Evolutionary conservation across 2,113 vertebrate genomes (phyloP), one percentile per base, ranked within the genome.

Genomic region (Eptatretus burgeri): DNA sequence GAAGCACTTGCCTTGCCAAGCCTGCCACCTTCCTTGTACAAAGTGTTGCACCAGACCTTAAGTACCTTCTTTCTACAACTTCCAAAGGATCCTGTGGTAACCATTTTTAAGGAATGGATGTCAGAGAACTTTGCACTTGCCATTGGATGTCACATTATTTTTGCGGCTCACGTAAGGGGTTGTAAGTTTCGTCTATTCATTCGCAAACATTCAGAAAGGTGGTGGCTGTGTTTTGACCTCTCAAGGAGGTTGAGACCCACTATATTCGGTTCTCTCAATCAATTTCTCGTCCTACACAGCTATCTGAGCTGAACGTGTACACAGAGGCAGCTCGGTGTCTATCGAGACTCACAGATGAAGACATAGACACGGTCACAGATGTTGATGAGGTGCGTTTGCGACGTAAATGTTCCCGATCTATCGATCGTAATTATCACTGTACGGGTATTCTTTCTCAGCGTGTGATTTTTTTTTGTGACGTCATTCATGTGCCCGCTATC

Each of bases 1-100:
- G 75, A 79, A 66, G 81, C 91, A 69, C 81, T 93, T 84, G 80
- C 78, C 20, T 70, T 86, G 60, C 81, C 83, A 27, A 80, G 77
- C 64, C 82, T 80, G 16, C 68, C 79, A 50, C 78, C 76, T 63
- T 72, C 72, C 70, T 82, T 79, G 76, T 95, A 87, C 85, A 74
- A 64, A 63, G 51, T 77, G 67, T 76, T 98, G 51, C 75, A 78
- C 62, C 78, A 76, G 65, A 70, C 80, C 69, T 72, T 77, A 0
- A 78, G 82, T 70, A 83, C 75, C 71, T 79, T 93, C 72, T 87
- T 79, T 71, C 71, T 71, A 62, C 74, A 83, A 52, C 76, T 98
- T 69, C 85, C 91, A 66, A 74, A 78, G 70, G 69, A 76, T 13
- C 74, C 93, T 70, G 75, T 78, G 80, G 89, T 93, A 71, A 27